phyloP scores from a whole-genome alignment of 2,113 vertebrate genomes.

The Cygnus buccinator region DNA sequence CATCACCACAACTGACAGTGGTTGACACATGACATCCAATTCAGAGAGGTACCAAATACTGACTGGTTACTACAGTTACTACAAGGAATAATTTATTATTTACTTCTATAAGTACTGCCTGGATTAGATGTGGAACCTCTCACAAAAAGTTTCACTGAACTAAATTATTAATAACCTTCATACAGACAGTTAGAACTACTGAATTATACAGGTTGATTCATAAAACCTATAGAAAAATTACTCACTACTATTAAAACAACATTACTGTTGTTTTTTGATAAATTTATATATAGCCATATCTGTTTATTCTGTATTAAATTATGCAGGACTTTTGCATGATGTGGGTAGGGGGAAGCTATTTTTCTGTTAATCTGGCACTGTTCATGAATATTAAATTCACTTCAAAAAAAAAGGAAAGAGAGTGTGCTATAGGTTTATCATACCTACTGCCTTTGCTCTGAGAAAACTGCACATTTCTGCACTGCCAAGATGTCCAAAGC shows the following conservation, averaged over 20 bases:
- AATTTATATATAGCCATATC: not conserved
- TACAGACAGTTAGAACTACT: not conserved
- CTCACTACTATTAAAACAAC: not conserved
- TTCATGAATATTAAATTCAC: slow-evolving; percentile 5
- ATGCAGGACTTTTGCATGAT: not conserved
- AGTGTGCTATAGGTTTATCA: rapidly evolving
- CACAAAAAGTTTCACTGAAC: not conserved
- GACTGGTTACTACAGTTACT: not conserved
- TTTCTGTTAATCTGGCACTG: slow-evolving; percentile 7
- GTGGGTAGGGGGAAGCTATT: not conserved
- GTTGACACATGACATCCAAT: not conserved
- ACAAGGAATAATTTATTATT: not conserved
- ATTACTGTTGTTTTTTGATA: not conserved
- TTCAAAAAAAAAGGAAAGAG: not conserved
- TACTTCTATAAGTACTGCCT: not conserved
- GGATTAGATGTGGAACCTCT: not conserved
- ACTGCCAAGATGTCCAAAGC: not conserved
- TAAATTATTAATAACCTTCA: not conserved
- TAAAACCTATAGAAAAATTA: not conserved
- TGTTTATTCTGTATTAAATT: slow-evolving; percentile 14
- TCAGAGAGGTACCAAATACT: not conserved
- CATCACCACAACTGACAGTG: not conserved
- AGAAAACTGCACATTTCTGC: not conserved
- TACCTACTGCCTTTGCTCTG: not conserved
- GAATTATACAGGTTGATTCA: not conserved